Evolutionary conservation across 2,797 vertebrate genomes (phyloP).

Genomic region (Hybognathus amarus): DNA sequence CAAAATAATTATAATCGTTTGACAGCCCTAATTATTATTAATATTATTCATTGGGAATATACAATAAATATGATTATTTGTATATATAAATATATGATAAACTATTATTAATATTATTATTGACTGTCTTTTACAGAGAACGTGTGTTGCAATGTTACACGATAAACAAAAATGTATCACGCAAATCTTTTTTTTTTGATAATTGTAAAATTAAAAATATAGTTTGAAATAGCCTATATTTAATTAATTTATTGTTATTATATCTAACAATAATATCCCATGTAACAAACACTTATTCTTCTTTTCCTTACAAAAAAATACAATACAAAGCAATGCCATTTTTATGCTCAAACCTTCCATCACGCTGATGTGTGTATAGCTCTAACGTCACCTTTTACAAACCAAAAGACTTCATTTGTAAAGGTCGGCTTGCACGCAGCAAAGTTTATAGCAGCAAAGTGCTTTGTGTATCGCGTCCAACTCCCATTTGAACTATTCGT

Average conservation of each 20-base stretch:
- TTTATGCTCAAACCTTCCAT: neutral
- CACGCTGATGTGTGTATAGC: neutral
- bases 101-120: too few species aligned
- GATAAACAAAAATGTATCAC: neutral
- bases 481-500: slow-evolving; percentile 47
- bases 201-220: neutral
- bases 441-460: slow-evolving; percentile 40
- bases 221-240: neutral
- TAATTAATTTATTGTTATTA: too few species aligned
- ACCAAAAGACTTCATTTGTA: neutral
- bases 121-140: neutral
- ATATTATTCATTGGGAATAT: neutral
- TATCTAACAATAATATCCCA: neutral
- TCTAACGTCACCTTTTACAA: slow-evolving; percentile 2
- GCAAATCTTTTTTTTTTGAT: neutral
- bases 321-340: neutral
- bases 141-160: neutral
- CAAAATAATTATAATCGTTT: too few species aligned
- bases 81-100: too few species aligned
- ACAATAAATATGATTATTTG: neutral
- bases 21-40: too few species aligned
- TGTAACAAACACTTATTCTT: neutral
- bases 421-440: slow-evolving; percentile 31
- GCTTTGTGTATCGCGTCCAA: slow-evolving; percentile 47
- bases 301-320: neutral